Conservation (phyloP, 2,113 vertebrate species). For the Atherinomorus stipes region DNA sequence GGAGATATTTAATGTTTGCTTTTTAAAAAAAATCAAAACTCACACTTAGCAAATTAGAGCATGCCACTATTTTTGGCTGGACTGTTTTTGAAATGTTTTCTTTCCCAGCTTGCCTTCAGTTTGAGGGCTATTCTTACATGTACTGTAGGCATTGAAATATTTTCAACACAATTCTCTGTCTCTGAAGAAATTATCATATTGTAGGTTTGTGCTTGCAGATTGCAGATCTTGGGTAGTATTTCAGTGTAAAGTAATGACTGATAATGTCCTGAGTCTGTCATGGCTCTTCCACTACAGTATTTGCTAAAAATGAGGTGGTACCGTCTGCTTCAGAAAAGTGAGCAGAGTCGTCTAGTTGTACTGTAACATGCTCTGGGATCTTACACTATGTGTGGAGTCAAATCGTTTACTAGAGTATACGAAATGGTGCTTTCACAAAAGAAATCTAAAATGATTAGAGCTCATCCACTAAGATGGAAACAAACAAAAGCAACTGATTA, state of each 20-base stretch:
- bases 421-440: no score
- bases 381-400: neutral
- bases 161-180: no score
- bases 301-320: no score
- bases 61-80: neutral
- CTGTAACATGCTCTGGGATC: neutral
- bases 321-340: neutral
- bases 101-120: neutral
- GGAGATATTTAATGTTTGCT: no score
- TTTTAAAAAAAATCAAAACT: slow-evolving; percentile 3
- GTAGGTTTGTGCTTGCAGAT: neutral
- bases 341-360: neutral
- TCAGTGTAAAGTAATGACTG: neutral
- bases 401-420: no score
- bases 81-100: neutral
- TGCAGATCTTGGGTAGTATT: neutral
- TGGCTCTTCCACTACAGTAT: neutral
- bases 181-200: neutral
- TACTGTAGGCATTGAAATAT: neutral
- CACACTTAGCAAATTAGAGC: slow-evolving; percentile 9
- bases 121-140: neutral
- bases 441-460: no score
- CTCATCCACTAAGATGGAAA: no score
- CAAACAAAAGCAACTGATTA: neutral
- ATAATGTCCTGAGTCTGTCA: neutral